phyloP scores from a whole-genome alignment of 2,113 vertebrate species.

The Gobiocypris rarus region DNA sequence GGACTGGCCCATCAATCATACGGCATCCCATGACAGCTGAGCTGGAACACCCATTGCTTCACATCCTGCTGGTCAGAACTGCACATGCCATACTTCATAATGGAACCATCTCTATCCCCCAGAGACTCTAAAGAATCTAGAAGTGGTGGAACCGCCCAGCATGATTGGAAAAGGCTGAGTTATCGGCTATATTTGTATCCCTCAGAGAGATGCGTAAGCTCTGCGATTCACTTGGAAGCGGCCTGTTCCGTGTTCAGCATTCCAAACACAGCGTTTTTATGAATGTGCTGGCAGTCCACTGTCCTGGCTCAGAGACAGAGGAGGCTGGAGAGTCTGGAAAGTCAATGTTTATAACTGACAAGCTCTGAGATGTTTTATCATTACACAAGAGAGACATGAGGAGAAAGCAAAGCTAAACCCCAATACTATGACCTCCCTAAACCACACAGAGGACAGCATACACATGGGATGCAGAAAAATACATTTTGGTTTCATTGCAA shows the following conservation, averaged over 20 bases:
- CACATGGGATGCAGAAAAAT: neutral
- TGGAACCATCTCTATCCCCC: neutral
- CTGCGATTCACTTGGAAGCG: conserved; percentile 58
- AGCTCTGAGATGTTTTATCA: conserved; percentile 70
- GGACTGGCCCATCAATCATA: conserved; percentile 59
- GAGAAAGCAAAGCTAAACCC: conserved; percentile 57
- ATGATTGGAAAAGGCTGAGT: conserved; percentile 10
- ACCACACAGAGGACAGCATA: neutral
- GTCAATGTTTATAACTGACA: conserved; percentile 73
- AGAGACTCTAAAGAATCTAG: neutral
- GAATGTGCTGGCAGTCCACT: conserved; percentile 57
- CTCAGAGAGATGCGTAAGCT: conserved; percentile 34
- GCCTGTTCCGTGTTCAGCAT: conserved; percentile 62
- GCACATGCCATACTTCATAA: conserved; percentile 9
- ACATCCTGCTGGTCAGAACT: conserved; percentile 41
- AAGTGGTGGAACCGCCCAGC: conserved; percentile 11
- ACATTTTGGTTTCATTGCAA: neutral
- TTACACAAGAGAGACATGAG: conserved; percentile 64
- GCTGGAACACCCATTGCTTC: conserved; percentile 44
- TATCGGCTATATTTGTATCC: neutral
- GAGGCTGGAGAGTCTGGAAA: conserved; percentile 68
- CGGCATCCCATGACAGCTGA: conserved; percentile 19
- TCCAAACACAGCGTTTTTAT: conserved; percentile 67
- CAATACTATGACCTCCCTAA: conserved; percentile 49
- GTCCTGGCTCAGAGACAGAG: conserved; percentile 44